Percentiles rank a stretch among this genome's conserved stretches.
Evolutionary conservation across 2,797 vertebrate species (phyloP).

Genomic region (Anisognathus igniventris): DNA sequence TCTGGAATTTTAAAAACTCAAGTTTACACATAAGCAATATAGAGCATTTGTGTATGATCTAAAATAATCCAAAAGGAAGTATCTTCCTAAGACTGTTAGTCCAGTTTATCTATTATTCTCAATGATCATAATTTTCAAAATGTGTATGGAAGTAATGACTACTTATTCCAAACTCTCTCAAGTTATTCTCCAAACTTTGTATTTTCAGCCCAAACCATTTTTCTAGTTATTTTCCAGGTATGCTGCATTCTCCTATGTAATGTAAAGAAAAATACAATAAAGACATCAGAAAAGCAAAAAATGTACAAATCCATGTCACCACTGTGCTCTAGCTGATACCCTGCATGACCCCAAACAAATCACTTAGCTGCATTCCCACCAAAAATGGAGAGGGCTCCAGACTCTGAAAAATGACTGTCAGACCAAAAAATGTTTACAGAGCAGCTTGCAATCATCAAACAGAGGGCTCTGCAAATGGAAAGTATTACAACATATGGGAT

Average conservation of each 20-base stretch:
- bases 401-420: conserved; percentile 7
- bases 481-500: conserved; percentile 24
- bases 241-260: background rate
- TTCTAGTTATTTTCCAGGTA: background rate
- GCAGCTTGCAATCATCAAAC: conserved; percentile 35
- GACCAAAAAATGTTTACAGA: conserved; percentile 26
- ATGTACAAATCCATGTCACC: background rate
- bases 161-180: background rate
- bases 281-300: background rate
- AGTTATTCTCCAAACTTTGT: background rate
- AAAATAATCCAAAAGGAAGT: conserved; percentile 17
- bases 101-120: background rate
- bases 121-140: background rate
- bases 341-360: background rate
- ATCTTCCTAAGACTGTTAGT: background rate
- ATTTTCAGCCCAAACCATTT: background rate
- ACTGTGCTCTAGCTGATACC: background rate
- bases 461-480: conserved; percentile 39
- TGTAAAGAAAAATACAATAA: background rate
- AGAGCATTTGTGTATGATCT: background rate
- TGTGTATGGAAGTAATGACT: background rate
- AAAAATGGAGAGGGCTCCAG: conserved; percentile 27
- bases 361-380: background rate
- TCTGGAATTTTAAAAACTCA: conserved; percentile 9
- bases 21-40: background rate